These are phyloP conservation scores for Automeris io DNA, from an alignment of 2,888 invertebrate species.

Conservation along the genomic window DNA sequence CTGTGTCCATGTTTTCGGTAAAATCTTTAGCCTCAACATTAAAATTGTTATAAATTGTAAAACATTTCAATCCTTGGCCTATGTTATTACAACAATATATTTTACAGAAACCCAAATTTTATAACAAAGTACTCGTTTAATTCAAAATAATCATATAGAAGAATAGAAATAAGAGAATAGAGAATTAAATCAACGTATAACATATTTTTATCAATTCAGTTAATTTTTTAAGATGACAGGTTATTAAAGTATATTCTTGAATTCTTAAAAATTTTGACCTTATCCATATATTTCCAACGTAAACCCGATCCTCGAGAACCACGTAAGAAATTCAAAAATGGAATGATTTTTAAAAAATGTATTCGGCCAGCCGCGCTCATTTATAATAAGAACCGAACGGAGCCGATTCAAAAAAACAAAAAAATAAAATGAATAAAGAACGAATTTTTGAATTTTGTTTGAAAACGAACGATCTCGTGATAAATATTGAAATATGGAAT, in stretches of 20 bases:
- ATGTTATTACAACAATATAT: too few species aligned
- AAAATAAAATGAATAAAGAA: slow-evolving; percentile 20
- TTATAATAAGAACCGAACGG: slow-evolving; percentile 57
- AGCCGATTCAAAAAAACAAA: slow-evolving; percentile 26
- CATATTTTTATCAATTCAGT: too few species aligned
- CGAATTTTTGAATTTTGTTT: slow-evolving; percentile 65
- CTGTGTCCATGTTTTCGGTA: too few species aligned
- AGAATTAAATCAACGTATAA: too few species aligned
- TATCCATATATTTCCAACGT: slow-evolving; percentile 6
- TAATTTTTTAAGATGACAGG: too few species aligned
- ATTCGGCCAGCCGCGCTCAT: slow-evolving; percentile 46
- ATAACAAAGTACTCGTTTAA: not conserved
- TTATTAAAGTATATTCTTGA: too few species aligned
- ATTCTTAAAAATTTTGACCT: too few species aligned
- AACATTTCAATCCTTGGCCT: too few species aligned
- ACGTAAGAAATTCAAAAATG: slow-evolving; percentile 49
- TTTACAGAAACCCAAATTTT: not conserved
- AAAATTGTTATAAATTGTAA: too few species aligned
- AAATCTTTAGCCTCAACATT: too few species aligned
- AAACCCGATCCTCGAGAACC: slow-evolving; percentile 15
- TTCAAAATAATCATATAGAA: not conserved
- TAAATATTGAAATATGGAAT: slow-evolving; percentile 75
- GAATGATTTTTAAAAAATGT: slow-evolving; percentile 54
- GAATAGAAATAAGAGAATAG: too few species aligned
- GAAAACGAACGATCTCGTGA: slow-evolving; percentile 70